Conservation (phyloP, 2,113 vertebrate genomes). For the Pteruthius melanotis region DNA sequence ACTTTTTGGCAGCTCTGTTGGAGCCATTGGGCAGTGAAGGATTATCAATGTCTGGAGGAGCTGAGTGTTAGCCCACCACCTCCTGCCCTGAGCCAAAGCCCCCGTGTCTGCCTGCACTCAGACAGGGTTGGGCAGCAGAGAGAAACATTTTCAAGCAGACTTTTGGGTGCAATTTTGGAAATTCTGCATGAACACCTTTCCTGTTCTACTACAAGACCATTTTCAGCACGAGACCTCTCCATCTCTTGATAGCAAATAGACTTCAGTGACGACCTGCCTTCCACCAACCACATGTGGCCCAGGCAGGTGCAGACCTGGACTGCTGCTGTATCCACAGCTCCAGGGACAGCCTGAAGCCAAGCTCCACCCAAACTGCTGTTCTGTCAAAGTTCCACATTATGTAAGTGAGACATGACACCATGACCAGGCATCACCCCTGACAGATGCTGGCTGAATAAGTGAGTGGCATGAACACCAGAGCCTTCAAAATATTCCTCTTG, state of each 20-base stretch:
- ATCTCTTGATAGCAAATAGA: not conserved
- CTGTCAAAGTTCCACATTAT: not conserved
- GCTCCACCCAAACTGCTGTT: not conserved
- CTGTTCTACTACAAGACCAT: not conserved
- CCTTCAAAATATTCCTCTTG: not conserved
- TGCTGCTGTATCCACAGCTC: not conserved
- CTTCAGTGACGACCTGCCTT: not conserved
- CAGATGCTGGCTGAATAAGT: not conserved
- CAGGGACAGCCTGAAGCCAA: not conserved
- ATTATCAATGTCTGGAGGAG: not conserved
- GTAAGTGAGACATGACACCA: not conserved
- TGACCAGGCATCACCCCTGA: not conserved
- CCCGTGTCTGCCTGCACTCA: not conserved
- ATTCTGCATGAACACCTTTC: not conserved
- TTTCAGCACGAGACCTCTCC: not conserved
- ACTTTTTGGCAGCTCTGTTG: not conserved
- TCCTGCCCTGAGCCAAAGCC: not conserved
- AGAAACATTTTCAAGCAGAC: not conserved
- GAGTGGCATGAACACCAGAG: not conserved
- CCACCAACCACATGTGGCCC: not conserved
- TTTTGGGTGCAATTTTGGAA: not conserved
- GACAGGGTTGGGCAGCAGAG: not conserved
- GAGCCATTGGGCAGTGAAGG: fast-evolving
- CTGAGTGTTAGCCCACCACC: not conserved
- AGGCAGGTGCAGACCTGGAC: not conserved